Evolutionary conservation across 2,888 invertebrate genomes (phyloP), one percentile per base, ranked within the genome.

Genomic region (Agonum fuliginosum): DNA sequence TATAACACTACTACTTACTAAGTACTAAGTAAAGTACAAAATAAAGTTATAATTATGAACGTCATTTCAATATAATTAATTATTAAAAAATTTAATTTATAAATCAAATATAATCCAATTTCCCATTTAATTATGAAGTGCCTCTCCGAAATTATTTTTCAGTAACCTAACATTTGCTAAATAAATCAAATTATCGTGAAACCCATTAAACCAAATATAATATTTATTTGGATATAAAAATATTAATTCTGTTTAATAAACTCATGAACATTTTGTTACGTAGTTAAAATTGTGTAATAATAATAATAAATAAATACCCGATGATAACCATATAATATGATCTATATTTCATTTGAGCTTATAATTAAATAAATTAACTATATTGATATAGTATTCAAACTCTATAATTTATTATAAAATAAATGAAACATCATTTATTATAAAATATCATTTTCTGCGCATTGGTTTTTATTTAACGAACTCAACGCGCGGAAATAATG

Each of bases 311-410:
- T 20, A 20, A 54, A 37, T 37, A 37, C n/a, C 12, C 24, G 24
- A 54, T 24, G 22, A 10, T 54, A 54, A 24, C 3, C 54, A 22
- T 54, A 48, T 20, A 54, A 24, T 24, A 54, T 54, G n/a, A n/a
- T n/a, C n/a, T n/a, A 22, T 54, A 54, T 54, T 54, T 54, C 54
- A 54, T 54, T 54, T 54, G 19, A n/a, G n/a, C n/a, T n/a, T n/a
- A n/a, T n/a, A n/a, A n/a, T n/a, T n/a, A n/a, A n/a, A n/a, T n/a
- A n/a, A n/a, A n/a, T n/a, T n/a, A n/a, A n/a, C n/a, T n/a, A n/a
- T n/a, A n/a, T n/a, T n/a, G n/a, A n/a, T n/a, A n/a, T n/a, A n/a
- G n/a, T n/a, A n/a, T n/a, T n/a, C n/a, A n/a, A n/a, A n/a, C n/a
- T n/a, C n/a, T n/a, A n/a, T n/a, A n/a, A n/a, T n/a, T n/a, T n/a